Conservation (phyloP, 2,113 vertebrate species). For the Planiliza haematocheilus region DNA sequence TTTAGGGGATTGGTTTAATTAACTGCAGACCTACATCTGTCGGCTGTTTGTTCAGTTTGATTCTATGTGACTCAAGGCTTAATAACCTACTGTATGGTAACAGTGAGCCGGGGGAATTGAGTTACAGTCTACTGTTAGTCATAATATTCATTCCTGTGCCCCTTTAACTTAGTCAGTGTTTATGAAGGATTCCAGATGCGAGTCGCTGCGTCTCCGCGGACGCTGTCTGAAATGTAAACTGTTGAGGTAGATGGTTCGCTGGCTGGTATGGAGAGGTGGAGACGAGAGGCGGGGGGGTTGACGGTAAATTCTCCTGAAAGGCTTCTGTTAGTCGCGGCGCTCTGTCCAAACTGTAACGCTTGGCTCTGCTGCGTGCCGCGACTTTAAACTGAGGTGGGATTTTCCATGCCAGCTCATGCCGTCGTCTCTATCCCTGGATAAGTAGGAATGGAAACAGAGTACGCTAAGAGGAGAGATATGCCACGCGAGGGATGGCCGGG, state of each 20-base stretch:
- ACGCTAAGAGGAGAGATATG: conserved; percentile 52
- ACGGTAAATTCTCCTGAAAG: conserved; percentile 64
- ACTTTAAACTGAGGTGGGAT: conserved; percentile 70
- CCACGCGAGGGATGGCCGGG: conserved; percentile 52
- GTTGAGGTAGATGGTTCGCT: conserved; percentile 12
- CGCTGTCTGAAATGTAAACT: conserved; percentile 62
- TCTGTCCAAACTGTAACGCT: conserved; percentile 54
- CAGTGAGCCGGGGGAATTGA: conserved; percentile 10
- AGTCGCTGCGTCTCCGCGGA: conserved; percentile 23
- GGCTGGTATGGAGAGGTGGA: conserved; percentile 22
- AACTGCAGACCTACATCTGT: neutral
- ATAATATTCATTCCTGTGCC: conserved; percentile 45
- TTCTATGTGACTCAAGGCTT: neutral
- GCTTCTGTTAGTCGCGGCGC: conserved; percentile 53
- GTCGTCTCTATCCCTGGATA: conserved; percentile 55
- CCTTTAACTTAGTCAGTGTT: conserved; percentile 43
- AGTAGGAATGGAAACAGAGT: conserved; percentile 59
- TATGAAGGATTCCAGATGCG: conserved; percentile 47
- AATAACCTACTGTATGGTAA: neutral
- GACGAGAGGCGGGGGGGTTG: conserved; percentile 6
- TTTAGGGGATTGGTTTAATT: neutral
- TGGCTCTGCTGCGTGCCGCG: conserved; percentile 56
- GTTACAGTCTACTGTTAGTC: conserved; percentile 36
- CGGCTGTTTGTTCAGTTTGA: neutral
- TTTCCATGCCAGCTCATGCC: conserved; percentile 81